Conservation (phyloP, 1,140 invertebrate genomes). For the Melanaphis sacchari region DNA sequence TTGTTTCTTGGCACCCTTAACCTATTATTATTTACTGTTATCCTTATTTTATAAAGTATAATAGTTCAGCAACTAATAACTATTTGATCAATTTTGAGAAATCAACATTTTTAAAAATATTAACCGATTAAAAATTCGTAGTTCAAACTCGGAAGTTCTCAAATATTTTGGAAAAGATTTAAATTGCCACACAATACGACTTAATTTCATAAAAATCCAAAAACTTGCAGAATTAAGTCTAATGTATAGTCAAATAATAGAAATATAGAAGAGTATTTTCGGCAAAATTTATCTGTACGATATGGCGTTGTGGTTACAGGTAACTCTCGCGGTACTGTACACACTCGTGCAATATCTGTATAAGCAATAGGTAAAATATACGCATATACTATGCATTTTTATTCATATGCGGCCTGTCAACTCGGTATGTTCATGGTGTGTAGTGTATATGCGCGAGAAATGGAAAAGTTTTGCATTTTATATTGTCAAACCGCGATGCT, state of each 20-base stretch:
- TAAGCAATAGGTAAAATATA: too few species aligned
- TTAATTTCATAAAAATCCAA: neutral
- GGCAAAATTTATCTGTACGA: neutral
- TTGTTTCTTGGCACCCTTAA: too few species aligned
- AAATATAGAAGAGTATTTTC: neutral
- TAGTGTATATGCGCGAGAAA: neutral
- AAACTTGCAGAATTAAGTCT: too few species aligned
- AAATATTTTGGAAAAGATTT: neutral
- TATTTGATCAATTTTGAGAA: neutral
- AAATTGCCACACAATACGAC: neutral
- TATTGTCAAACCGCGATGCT: neutral
- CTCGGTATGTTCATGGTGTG: neutral
- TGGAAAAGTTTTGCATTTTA: slow-evolving; percentile 23
- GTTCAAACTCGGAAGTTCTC: neutral
- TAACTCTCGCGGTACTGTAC: neutral
- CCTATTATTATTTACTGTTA: neutral
- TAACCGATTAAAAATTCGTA: neutral
- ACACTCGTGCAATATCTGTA: neutral
- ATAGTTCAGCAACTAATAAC: neutral
- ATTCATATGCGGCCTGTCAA: neutral
- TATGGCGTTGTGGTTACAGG: neutral
- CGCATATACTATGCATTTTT: neutral
- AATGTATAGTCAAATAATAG: too few species aligned
- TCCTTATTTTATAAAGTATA: neutral
- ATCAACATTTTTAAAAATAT: neutral